Evolutionary conservation across 2,888 invertebrate genomes (phyloP).

Genomic region (Callyntrura guangdongensis): DNA sequence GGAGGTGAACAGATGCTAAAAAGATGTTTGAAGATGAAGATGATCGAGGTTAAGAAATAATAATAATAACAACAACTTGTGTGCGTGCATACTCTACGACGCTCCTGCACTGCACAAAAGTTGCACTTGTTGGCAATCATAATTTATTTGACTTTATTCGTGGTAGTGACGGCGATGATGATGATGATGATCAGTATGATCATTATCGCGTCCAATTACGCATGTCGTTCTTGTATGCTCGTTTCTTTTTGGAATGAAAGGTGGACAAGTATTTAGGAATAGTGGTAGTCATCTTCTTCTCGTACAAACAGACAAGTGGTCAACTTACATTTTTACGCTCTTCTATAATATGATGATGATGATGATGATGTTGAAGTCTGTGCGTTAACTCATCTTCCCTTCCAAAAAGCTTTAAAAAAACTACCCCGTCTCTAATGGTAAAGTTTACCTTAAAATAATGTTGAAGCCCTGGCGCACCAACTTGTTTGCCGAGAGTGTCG

Average conservation of each 20-base stretch:
- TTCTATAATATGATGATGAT: slow-evolving; percentile 6
- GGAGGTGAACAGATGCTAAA: slow-evolving; percentile 21
- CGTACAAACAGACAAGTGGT: no score
- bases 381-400: slow-evolving; percentile 35
- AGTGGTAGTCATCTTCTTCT: no score
- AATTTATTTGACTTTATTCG: neutral
- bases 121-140: neutral
- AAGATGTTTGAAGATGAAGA: slow-evolving; percentile 25
- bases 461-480: neutral
- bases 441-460: neutral
- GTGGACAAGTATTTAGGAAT: slow-evolving; percentile 32
- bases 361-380: slow-evolving; percentile 23
- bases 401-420: neutral
- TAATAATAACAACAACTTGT: no score
- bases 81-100: slow-evolving; percentile 1
- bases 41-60: slow-evolving; percentile 44
- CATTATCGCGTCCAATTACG: no score
- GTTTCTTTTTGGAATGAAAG: slow-evolving; percentile 16
- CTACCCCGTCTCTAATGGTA: neutral
- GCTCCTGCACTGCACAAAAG: neutral
- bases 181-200: neutral
- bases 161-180: neutral
- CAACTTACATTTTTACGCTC: no score
- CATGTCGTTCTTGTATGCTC: neutral
- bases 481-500: neutral